phyloP scores from a whole-genome alignment of 2,113 vertebrate genomes.

The cattle (Bos taurus) region DNA sequence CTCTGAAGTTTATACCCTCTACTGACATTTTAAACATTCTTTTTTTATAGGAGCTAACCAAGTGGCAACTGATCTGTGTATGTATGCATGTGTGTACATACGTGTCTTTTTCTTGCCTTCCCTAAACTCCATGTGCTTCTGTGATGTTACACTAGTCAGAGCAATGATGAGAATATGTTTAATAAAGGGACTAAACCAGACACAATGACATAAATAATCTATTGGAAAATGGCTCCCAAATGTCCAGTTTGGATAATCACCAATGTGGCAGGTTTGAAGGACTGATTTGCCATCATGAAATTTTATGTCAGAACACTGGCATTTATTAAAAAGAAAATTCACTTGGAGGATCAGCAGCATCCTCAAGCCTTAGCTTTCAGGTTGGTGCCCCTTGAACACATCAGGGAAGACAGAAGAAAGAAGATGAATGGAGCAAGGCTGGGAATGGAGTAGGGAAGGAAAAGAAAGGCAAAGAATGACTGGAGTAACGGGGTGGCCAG shows the following conservation, averaged over 20 bases:
- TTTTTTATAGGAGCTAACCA: background rate
- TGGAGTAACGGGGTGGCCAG: accelerated
- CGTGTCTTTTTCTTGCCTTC: background rate
- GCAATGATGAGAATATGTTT: background rate
- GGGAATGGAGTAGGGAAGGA: background rate
- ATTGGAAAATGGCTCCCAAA: background rate
- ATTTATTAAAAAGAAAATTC: background rate
- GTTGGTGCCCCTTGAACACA: too few relatives aligned
- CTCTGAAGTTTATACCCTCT: background rate
- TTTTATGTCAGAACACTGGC: background rate
- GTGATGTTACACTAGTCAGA: background rate
- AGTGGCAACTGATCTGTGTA: background rate
- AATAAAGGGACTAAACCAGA: background rate
- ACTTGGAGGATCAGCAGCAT: background rate
- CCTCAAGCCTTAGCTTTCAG: background rate
- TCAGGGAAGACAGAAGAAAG: background rate
- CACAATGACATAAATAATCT: background rate
- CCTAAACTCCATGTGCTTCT: background rate
- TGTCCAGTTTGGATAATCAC: background rate
- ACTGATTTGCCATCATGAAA: background rate
- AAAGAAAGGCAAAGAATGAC: background rate
- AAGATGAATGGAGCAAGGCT: background rate
- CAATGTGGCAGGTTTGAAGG: background rate
- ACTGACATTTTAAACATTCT: background rate
- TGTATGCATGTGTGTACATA: background rate